Base-by-base conservation (phyloP, 2,888 invertebrate genomes). In the Tiliacea aurago region DNA sequence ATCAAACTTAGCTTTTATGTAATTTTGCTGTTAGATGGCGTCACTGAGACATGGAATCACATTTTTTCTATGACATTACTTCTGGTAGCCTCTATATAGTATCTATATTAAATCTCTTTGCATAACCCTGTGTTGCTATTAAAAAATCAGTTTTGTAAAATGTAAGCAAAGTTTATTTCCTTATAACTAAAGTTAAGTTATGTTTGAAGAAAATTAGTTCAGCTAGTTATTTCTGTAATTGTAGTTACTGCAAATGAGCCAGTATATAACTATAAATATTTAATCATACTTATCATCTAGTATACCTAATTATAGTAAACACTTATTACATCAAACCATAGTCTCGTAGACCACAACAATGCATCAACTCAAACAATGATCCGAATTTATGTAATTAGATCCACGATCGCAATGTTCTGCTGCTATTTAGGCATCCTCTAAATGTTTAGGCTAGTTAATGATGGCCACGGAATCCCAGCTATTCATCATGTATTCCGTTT, bases 301-400 rank as follows among this genome's bases (percentile, higher is more conserved):
- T 23, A 45, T 23, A 37, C 23, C 41, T 41, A 9, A 33, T 41
- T 11, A 18, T 7, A 59, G 18, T 23, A 51, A 45, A n/a, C 15
- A 53, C 23, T 1, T 53, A 69, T 55, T 37, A 49, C 43, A 20
- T 70, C 15, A 45, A 76, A 45, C 43, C 37, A 37, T 20, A 69
- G 1, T 2, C 15, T 18, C 13, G 45, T 9, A 28, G 51, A 61
- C 67, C 82, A 81, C 81, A 70, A 55, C 33, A 47, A 23, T n/a
- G 68, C 73, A 63, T 55, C 28, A 73, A 47, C 20, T 47, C 62
- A 56, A 82, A 83, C 81, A 73, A 80, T 68, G 71, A 79, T 76
- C 70, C 41, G 56, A 72, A 80, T 76, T 80, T 76, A 78, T 77
- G 71, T 80, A 83, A 86, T 84, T 80, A 84, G 82, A 75, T 72